These are phyloP conservation scores for Lepilemur ruficaudatus DNA, from an alignment of 2,797 vertebrate species.

Conservation along the genomic window DNA sequence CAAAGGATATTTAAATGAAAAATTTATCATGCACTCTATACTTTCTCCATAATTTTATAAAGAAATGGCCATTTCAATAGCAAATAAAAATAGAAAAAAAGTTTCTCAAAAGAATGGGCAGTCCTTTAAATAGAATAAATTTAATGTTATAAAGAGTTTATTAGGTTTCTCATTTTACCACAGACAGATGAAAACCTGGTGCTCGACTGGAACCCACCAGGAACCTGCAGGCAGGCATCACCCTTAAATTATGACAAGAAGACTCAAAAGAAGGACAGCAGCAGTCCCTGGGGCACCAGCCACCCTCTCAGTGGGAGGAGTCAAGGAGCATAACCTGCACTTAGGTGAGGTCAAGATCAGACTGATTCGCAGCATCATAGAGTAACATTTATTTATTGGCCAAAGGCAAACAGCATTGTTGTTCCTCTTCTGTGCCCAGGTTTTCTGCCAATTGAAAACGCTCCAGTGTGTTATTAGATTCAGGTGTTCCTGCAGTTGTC, in stretches of 20 bases:
- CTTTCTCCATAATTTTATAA: neutral
- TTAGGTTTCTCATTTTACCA: neutral
- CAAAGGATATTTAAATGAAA: neutral
- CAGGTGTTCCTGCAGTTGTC: conserved; percentile 51
- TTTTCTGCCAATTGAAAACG: conserved; percentile 54
- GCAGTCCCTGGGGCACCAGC: neutral
- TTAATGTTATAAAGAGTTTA: neutral
- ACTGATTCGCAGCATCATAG: neutral
- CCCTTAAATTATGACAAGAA: neutral
- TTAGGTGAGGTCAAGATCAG: neutral
- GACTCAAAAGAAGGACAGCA: neutral
- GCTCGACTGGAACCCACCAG: neutral
- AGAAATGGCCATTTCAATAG: neutral
- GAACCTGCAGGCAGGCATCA: neutral
- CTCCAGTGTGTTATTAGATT: conserved; percentile 56
- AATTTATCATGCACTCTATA: neutral
- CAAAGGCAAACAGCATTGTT: conserved; percentile 32
- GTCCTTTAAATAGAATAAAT: neutral
- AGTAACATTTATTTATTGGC: neutral
- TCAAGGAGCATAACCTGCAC: neutral
- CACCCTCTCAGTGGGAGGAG: neutral
- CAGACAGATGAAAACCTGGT: neutral
- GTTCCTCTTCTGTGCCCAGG: neutral
- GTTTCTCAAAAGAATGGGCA: neutral
- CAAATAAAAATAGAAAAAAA: neutral